These are phyloP conservation scores for Oxygymnocypris stewartii DNA, from an alignment of 2,113 vertebrate genomes.

Conservation along the genomic window DNA sequence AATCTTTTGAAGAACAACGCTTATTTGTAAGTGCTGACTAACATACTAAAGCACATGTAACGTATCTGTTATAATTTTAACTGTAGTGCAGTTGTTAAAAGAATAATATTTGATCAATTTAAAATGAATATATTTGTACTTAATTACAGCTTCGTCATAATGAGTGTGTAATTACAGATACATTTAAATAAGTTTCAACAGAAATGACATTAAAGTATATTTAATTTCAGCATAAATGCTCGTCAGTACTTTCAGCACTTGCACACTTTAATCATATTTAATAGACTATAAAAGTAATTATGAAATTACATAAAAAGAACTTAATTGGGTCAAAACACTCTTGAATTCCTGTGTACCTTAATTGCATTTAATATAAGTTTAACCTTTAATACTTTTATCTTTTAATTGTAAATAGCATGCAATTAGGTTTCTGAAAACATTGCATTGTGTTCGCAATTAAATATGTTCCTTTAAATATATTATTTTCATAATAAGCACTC, in stretches of 20 bases:
- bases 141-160: background rate
- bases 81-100: background rate
- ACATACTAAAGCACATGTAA: background rate
- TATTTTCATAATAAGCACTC: background rate
- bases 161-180: background rate
- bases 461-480: background rate
- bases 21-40: background rate
- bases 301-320: background rate
- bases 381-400: background rate
- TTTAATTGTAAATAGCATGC: background rate
- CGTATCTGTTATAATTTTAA: background rate
- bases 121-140: background rate
- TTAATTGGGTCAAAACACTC: background rate
- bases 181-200: background rate
- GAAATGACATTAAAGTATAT: background rate
- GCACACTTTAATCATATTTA: background rate
- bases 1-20: background rate
- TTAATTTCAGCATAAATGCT: background rate
- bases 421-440: background rate
- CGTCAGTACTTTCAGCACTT: background rate
- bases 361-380: background rate
- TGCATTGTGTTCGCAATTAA: background rate
- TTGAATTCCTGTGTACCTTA: background rate
- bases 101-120: background rate
- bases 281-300: background rate